Conservation (phyloP, 1,140 invertebrate species). For the Drosophila santomea region DNA sequence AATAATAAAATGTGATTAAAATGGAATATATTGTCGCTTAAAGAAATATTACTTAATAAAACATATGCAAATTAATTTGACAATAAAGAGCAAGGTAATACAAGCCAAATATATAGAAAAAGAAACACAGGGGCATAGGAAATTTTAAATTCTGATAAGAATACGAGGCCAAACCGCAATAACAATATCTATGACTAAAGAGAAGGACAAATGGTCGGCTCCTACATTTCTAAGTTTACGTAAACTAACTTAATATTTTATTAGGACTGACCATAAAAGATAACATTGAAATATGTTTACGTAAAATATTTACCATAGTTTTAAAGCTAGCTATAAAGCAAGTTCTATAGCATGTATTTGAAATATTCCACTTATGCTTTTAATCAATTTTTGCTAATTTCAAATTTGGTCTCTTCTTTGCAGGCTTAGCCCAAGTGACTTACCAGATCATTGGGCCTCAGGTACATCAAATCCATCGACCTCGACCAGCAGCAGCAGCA, state of each 20-base stretch:
- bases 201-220: not conserved
- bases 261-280: too few relatives aligned
- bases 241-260: too few relatives aligned
- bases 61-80: slow-evolving; percentile 48
- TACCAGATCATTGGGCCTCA: slow-evolving; percentile 84
- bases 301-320: not conserved
- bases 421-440: slow-evolving; percentile 85
- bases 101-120: slow-evolving; percentile 20
- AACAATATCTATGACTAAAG: slow-evolving; percentile 1
- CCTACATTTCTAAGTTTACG: too few relatives aligned
- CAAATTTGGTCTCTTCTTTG: slow-evolving; percentile 2
- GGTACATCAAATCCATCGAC: slow-evolving; percentile 69
- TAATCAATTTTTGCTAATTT: slow-evolving; percentile 10
- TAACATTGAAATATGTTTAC: not conserved
- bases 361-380: too few relatives aligned
- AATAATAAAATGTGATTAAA: too few relatives aligned
- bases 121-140: not conserved
- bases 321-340: too few relatives aligned
- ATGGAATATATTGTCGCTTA: too few relatives aligned
- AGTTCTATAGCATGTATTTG: too few relatives aligned
- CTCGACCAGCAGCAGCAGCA: slow-evolving; percentile 50
- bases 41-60: too few relatives aligned
- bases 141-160: slow-evolving; percentile 48
- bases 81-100: slow-evolving; percentile 21
- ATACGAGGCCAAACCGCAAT: slow-evolving; percentile 16